phyloP scores from a whole-genome alignment of 2,113 vertebrate species.

The Mustela nigripes region DNA sequence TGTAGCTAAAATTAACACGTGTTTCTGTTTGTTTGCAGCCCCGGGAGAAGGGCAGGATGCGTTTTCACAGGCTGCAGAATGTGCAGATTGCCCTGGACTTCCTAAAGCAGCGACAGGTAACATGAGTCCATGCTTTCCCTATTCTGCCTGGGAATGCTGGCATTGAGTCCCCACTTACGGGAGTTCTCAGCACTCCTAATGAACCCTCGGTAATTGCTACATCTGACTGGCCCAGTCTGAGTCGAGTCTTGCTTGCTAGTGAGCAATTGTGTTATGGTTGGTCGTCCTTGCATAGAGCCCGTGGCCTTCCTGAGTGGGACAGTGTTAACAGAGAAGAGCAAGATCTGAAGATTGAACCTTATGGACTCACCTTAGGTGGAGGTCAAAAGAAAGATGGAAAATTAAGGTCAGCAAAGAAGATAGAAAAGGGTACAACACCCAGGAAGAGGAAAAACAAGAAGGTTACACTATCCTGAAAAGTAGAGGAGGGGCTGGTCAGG shows the following conservation, averaged over 20 bases:
- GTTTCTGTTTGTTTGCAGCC: constrained; percentile 85
- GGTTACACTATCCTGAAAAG: not conserved
- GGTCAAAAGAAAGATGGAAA: constrained; percentile 45
- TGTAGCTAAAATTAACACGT: not conserved
- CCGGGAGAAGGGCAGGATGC: constrained; percentile 92
- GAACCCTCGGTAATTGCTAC: not conserved
- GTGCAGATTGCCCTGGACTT: constrained; percentile 93
- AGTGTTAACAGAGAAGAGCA: constrained; percentile 12
- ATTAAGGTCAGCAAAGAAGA: not conserved
- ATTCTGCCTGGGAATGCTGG: not conserved
- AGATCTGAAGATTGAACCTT: not conserved
- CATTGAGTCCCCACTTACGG: not conserved
- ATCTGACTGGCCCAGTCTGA: not conserved
- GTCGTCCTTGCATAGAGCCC: not conserved
- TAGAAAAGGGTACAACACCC: not conserved
- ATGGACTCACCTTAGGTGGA: not conserved
- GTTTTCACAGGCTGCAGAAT: constrained; percentile 92
- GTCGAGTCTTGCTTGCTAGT: not conserved
- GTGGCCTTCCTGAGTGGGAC: not conserved
- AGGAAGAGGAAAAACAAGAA: not conserved
- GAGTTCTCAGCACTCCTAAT: not conserved
- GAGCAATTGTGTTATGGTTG: not conserved
- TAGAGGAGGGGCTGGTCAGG: not conserved
- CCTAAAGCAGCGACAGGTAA: constrained; percentile 91
- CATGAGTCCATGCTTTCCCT: not conserved